A percentile compares a stretch with the other conserved stretches of the same genome.
phyloP scores from a whole-genome alignment of 2,797 vertebrate species.

The Borostomias antarcticus region DNA sequence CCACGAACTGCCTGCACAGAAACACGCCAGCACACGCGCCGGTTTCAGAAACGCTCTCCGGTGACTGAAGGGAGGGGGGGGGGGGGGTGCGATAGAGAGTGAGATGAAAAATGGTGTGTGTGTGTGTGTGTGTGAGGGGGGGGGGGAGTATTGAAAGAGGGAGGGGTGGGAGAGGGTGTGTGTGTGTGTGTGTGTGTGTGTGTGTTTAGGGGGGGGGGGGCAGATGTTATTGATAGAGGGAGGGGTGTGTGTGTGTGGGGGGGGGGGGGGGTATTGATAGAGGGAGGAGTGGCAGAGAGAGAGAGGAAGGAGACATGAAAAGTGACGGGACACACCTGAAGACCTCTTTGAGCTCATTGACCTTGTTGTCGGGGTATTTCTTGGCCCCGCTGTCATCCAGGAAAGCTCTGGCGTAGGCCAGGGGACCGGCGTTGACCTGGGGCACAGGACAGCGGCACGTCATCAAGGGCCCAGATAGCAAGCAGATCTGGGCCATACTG shows the following conservation, averaged over 20 bases:
- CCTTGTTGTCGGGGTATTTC: slow-evolving; percentile 95
- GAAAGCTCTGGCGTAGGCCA: slow-evolving; percentile 95
- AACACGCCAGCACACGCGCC: too few relatives aligned
- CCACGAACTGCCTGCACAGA: slow-evolving; percentile 89
- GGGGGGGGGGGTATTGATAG: neutral
- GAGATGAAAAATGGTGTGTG: neutral
- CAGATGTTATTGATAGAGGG: too few relatives aligned
- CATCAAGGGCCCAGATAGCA: too few relatives aligned
- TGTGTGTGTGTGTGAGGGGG: neutral
- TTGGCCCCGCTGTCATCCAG: slow-evolving; percentile 90
- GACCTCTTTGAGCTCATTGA: slow-evolving; percentile 95
- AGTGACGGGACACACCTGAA: slow-evolving; percentile 84
- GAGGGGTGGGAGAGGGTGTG: too few relatives aligned
- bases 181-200: neutral
- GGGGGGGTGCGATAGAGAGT: too few relatives aligned
- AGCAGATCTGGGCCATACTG: too few relatives aligned
- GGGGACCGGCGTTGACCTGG: slow-evolving; percentile 94
- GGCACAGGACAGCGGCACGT: slow-evolving; percentile 15
- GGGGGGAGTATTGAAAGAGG: neutral
- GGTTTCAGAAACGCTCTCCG: too few relatives aligned
- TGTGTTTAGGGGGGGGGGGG: neutral
- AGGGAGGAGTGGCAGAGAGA: neutral
- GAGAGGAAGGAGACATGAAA: too few relatives aligned
- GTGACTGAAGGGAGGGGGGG: too few relatives aligned
- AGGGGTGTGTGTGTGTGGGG: too few relatives aligned